These are phyloP conservation scores for Trypoxylus dichotomus DNA, from an alignment of 1,140 invertebrate genomes.

Conservation along the genomic window DNA sequence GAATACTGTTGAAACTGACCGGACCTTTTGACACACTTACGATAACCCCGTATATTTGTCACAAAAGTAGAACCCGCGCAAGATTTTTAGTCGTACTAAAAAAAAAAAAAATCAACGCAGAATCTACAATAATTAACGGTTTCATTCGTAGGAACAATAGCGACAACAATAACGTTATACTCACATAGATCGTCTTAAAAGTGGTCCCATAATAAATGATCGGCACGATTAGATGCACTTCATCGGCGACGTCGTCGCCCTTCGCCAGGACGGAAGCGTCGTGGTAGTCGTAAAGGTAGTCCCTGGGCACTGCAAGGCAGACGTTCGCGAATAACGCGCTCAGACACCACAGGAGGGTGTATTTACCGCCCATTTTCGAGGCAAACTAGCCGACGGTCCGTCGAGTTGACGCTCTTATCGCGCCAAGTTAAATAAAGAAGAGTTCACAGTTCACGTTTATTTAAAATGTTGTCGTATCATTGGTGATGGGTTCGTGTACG, in stretches of 20 bases:
- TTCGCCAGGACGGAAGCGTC: slow-evolving; percentile 47
- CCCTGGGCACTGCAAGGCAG: slow-evolving; percentile 29
- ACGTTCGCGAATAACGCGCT: slow-evolving; percentile 24
- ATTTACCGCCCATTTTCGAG: slow-evolving; percentile 39
- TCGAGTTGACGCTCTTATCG: slow-evolving; percentile 14
- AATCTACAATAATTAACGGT: no score
- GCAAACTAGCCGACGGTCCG: neutral
- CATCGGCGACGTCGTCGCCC: slow-evolving; percentile 56
- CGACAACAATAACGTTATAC: slow-evolving; percentile 31
- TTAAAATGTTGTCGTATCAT: slow-evolving; percentile 26
- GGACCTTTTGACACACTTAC: slow-evolving; percentile 17
- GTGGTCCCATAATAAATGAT: slow-evolving; percentile 47
- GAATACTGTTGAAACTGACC: neutral
- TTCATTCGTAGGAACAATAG: neutral
- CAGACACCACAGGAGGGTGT: slow-evolving; percentile 36
- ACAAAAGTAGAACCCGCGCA: neutral
- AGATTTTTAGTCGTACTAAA: neutral
- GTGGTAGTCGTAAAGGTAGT: slow-evolving; percentile 44
- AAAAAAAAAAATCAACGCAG: neutral
- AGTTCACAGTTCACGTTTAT: slow-evolving; percentile 31
- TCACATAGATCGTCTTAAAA: slow-evolving; percentile 50
- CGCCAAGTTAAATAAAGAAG: slow-evolving; percentile 30
- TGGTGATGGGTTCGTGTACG: neutral
- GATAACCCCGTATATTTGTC: slow-evolving; percentile 9
- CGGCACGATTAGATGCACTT: slow-evolving; percentile 55